Conservation (phyloP, 2,797 vertebrate genomes). For the Huso huso region DNA sequence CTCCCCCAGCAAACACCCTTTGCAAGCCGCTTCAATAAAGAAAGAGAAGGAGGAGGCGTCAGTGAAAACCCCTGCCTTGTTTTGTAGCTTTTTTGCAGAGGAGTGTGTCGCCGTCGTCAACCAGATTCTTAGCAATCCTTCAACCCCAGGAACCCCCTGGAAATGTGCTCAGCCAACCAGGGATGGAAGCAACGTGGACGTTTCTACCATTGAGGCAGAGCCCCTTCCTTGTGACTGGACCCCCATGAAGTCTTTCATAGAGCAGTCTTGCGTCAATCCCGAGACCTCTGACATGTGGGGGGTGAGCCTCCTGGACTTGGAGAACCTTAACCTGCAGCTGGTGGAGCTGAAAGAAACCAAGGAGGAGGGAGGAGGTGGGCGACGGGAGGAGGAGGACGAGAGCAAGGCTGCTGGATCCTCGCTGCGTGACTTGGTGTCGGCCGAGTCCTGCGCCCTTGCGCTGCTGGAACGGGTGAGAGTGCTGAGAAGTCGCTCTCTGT, state of each 20-base stretch:
- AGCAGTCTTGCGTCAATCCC: background rate
- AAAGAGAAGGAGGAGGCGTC: background rate
- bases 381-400: too few relatives aligned
- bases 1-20: too few relatives aligned
- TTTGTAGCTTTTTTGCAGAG: constrained; percentile 21
- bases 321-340: too few relatives aligned
- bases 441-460: too few relatives aligned
- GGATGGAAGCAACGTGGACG: background rate
- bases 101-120: constrained; percentile 21
- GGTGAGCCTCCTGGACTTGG: background rate
- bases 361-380: too few relatives aligned
- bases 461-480: too few relatives aligned
- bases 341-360: too few relatives aligned
- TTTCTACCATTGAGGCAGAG: constrained; percentile 20
- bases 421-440: too few relatives aligned
- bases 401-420: too few relatives aligned
- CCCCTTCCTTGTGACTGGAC: constrained; percentile 10
- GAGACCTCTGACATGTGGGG: too few relatives aligned
- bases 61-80: background rate
- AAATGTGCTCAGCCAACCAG: accelerated
- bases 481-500: too few relatives aligned
- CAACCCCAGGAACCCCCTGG: background rate
- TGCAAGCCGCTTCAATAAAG: background rate
- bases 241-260: background rate
- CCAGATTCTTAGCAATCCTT: background rate